Conservation (phyloP, 2,113 vertebrate species). For the Chloropsis cyanopogon region DNA sequence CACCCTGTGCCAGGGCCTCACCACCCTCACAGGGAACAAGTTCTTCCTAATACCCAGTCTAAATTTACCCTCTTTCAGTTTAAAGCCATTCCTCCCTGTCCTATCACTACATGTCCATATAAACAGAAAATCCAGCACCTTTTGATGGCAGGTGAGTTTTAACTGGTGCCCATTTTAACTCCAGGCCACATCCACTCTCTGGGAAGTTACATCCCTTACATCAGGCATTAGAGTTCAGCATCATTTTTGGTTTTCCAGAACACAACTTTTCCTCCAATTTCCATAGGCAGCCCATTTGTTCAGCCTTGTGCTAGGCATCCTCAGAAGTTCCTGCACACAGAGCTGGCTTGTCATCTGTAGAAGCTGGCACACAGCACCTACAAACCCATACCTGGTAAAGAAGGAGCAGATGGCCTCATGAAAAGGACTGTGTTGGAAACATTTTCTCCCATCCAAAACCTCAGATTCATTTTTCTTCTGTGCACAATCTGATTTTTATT, state of each 20-base stretch:
- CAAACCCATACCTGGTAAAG: background rate
- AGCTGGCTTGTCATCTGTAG: background rate
- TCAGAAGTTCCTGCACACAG: background rate
- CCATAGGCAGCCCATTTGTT: background rate
- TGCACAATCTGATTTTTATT: background rate
- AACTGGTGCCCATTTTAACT: background rate
- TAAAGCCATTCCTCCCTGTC: background rate
- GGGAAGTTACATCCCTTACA: background rate
- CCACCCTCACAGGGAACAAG: background rate
- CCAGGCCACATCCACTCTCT: background rate
- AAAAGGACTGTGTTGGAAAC: background rate
- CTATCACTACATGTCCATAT: background rate
- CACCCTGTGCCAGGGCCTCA: background rate
- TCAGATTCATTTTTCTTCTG: background rate
- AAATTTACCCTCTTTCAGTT: background rate
- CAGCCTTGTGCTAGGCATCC: background rate
- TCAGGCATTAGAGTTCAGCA: background rate
- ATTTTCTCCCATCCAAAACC: background rate
- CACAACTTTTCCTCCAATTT: background rate
- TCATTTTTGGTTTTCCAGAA: background rate
- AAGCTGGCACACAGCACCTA: background rate
- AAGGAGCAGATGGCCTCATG: constrained; percentile 29
- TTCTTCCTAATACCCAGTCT: background rate
- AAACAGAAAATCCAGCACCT: background rate
- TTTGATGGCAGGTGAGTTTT: background rate